Percentiles rank a stretch among this genome's conserved stretches.
Conservation (phyloP, 2,888 invertebrate genomes). For the Drosophila monieri region DNA sequence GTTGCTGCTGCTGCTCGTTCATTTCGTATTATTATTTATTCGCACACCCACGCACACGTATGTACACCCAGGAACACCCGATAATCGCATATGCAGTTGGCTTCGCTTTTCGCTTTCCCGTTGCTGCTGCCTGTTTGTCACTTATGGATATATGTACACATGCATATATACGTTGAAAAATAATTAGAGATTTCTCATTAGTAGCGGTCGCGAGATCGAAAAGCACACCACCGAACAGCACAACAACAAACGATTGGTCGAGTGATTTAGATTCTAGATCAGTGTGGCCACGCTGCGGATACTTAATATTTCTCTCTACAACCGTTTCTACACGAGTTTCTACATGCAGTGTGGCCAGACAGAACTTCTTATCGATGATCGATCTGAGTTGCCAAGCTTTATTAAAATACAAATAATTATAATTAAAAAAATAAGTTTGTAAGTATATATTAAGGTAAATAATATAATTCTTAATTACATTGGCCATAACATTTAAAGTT, state of each 20-base stretch:
- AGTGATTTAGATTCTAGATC: conserved; percentile 3
- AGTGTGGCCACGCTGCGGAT: conserved; percentile 10
- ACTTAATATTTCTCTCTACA: not conserved
- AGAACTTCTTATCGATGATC: not conserved
- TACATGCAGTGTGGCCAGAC: not conserved
- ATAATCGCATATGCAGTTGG: conserved; percentile 60
- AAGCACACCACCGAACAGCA: conserved; percentile 53
- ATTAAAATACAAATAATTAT: too few species aligned
- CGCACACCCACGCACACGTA: conserved; percentile 35
- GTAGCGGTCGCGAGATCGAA: conserved; percentile 41
- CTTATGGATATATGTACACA: conserved; percentile 49
- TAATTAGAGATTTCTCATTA: conserved; percentile 52
- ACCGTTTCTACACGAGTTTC: not conserved
- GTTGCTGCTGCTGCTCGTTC: conserved; percentile 50
- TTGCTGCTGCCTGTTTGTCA: conserved; percentile 54
- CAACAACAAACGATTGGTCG: conserved; percentile 56
- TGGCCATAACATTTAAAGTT: too few species aligned
- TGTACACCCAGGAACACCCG: conserved; percentile 14
- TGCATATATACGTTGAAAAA: conserved; percentile 58
- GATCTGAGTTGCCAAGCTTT: not conserved
- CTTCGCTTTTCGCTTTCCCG: conserved; percentile 8
- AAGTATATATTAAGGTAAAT: too few species aligned
- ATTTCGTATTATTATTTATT: conserved; percentile 58
- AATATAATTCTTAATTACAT: too few species aligned
- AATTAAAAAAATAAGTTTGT: too few species aligned